Conservation (phyloP, 64 coral and sea anemone genomes). For the Astreopora myriophthalma region DNA sequence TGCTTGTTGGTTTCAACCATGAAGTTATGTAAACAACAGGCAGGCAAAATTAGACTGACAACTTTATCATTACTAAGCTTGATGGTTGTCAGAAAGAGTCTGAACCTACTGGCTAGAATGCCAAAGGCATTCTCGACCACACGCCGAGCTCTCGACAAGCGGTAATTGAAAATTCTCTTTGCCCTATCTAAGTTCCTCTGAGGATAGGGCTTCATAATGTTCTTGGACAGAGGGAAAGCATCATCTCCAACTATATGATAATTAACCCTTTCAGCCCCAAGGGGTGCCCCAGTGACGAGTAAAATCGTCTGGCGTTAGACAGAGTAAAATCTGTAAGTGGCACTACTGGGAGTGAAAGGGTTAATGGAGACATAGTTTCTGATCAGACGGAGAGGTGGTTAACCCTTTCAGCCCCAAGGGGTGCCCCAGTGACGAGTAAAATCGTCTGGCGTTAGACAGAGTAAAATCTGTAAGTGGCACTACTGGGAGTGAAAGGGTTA, state of each 20-base stretch:
- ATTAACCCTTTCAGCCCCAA: too few relatives aligned
- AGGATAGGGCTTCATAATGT: slow-evolving; percentile 65
- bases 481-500: too few relatives aligned
- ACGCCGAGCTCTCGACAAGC: slow-evolving; percentile 39
- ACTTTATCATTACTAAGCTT: slow-evolving; percentile 25
- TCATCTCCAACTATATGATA: slow-evolving; percentile 53
- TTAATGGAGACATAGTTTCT: too few relatives aligned
- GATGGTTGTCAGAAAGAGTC: slow-evolving; percentile 44
- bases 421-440: too few relatives aligned
- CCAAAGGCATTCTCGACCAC: slow-evolving; percentile 60
- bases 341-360: too few relatives aligned
- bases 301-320: too few relatives aligned
- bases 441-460: too few relatives aligned
- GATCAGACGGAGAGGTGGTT: too few relatives aligned
- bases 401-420: too few relatives aligned
- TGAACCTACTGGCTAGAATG: slow-evolving; percentile 29
- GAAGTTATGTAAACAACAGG: slow-evolving; percentile 60
- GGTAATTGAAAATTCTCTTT: slow-evolving; percentile 46
- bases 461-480: too few relatives aligned
- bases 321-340: too few relatives aligned
- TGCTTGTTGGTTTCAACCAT: slow-evolving; percentile 42
- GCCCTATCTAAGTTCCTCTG: slow-evolving; percentile 20
- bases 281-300: too few relatives aligned
- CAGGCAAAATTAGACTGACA: slow-evolving; percentile 28
- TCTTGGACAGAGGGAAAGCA: slow-evolving; percentile 41